Evolutionary conservation across 1,140 invertebrate species (phyloP).

Genomic region (Drosophila pseudoananassae): DNA sequence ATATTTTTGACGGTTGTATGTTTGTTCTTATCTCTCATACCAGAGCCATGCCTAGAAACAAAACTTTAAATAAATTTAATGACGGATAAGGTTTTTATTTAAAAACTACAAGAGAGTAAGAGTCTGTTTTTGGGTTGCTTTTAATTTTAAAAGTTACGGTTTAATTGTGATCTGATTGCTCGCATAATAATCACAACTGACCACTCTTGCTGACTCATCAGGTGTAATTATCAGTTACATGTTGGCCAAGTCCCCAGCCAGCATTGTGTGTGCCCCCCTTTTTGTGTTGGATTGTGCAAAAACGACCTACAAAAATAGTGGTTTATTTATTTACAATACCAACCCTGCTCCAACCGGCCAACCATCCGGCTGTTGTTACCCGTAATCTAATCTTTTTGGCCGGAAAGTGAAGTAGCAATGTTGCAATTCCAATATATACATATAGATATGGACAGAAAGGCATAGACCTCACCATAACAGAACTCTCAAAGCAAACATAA

Average conservation of each 20-base stretch:
- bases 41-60: conserved; percentile 12
- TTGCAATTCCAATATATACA: conserved; percentile 40
- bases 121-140: too few species aligned
- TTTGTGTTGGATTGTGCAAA: conserved; percentile 59
- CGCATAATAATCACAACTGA: conserved; percentile 22
- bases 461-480: too few species aligned
- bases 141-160: background rate
- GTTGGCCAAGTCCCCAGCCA: conserved; percentile 10
- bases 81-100: too few species aligned
- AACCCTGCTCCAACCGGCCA: background rate
- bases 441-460: background rate
- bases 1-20: conserved; percentile 10
- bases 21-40: conserved; percentile 17
- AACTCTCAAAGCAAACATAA: background rate
- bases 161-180: background rate
- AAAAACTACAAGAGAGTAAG: too few species aligned
- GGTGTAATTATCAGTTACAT: conserved; percentile 42
- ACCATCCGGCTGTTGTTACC: conserved; percentile 32
- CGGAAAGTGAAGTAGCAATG: conserved; percentile 54
- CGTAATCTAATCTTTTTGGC: conserved; percentile 59
- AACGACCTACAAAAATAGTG: conserved; percentile 59
- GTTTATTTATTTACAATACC: conserved; percentile 68
- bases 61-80: background rate
- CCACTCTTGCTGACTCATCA: conserved; percentile 35
- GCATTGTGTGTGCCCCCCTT: conserved; percentile 22